Percentiles rank a stretch among this genome's conserved stretches.
Conservation (phyloP, 2,113 vertebrate genomes). For the Picathartes gymnocephalus region DNA sequence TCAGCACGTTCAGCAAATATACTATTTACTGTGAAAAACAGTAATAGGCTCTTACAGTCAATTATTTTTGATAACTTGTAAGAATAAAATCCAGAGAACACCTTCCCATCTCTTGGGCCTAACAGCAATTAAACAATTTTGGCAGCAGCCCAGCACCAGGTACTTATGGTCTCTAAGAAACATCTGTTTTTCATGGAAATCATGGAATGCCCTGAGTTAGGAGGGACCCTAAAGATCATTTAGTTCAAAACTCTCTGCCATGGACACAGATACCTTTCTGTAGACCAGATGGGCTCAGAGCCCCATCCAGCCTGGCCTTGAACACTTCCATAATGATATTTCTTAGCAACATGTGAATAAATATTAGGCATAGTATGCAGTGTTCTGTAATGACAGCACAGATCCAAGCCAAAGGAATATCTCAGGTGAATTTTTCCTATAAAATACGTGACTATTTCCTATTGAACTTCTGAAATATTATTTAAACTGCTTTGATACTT, state of each 20-base stretch:
- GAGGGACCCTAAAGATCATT: background rate
- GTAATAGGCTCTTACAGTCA: background rate
- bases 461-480: background rate
- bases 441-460: background rate
- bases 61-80: background rate
- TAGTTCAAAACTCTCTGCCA: background rate
- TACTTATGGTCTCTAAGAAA: background rate
- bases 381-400: background rate
- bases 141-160: background rate
- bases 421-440: background rate
- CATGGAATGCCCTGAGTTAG: background rate
- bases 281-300: background rate
- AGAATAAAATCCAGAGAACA: background rate
- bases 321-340: background rate
- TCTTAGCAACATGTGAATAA: background rate
- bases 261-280: background rate
- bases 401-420: background rate
- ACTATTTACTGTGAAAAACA: background rate
- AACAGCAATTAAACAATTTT: background rate
- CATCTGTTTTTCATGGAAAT: accelerated
- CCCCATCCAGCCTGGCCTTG: background rate
- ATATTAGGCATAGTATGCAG: background rate
- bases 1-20: background rate
- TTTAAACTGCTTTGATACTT: background rate
- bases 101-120: background rate